Percentiles rank a stretch among this genome's conserved stretches.
phyloP scores from a whole-genome alignment of 2,113 vertebrate genomes.

The Corythornis madagascariensis region DNA sequence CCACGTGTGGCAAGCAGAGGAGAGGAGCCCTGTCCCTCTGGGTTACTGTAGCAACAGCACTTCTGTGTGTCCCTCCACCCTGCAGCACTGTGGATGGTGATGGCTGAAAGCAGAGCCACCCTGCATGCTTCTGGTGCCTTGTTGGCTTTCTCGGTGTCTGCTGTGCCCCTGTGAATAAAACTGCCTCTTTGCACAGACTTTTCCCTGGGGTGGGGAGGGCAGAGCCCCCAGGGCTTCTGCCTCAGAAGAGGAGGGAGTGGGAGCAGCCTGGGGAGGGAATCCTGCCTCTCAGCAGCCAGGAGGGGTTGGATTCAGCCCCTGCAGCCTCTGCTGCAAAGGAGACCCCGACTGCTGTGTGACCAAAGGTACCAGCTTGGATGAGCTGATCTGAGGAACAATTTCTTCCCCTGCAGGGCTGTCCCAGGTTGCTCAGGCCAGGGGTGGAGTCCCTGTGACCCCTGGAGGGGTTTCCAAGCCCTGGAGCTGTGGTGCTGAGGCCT shows the following conservation, averaged over 20 bases:
- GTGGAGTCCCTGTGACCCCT: too few species aligned
- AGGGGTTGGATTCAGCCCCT: background rate
- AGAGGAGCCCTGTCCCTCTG: background rate
- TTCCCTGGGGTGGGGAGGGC: background rate
- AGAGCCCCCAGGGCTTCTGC: background rate
- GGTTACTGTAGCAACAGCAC: slow-evolving; percentile 37
- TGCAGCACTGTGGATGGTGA: slow-evolving; percentile 18
- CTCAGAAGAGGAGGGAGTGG: background rate
- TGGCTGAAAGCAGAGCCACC: background rate
- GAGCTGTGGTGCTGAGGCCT: too few species aligned
- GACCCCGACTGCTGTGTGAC: background rate
- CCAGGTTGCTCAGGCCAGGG: too few species aligned
- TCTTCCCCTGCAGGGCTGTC: too few species aligned
- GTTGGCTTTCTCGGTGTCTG: background rate
- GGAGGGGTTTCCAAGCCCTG: too few species aligned
- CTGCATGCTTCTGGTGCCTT: slow-evolving; percentile 20
- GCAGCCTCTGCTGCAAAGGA: background rate
- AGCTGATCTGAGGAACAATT: background rate
- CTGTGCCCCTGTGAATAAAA: slow-evolving; percentile 60
- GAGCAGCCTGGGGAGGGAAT: background rate
- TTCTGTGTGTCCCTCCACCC: slow-evolving; percentile 33
- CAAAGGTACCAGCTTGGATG: background rate
- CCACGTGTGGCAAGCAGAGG: background rate
- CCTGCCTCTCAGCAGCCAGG: background rate
- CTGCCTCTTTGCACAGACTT: slow-evolving; percentile 42